phyloP scores from a whole-genome alignment of 2,888 invertebrate genomes.

The Rhorus exstirpatorius region DNA sequence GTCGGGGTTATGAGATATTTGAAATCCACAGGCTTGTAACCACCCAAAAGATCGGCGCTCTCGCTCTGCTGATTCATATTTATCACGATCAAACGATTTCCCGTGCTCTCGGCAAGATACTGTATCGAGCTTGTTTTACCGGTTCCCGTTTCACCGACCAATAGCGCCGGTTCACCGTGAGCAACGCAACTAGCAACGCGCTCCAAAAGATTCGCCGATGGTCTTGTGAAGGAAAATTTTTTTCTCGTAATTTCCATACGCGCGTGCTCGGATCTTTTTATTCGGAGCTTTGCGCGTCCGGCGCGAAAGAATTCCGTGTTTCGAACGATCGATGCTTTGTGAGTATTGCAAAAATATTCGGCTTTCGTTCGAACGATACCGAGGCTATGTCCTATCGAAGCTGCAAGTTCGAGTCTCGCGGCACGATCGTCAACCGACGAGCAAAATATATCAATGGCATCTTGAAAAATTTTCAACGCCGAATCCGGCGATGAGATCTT shows the following conservation, averaged over 20 bases:
- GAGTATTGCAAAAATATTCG: conserved; percentile 92
- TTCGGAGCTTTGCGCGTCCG: conserved; percentile 88
- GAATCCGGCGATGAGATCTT: conserved; percentile 91
- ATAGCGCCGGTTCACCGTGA: conserved; percentile 94
- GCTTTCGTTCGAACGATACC: conserved; percentile 94
- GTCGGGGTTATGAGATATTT: conserved; percentile 94
- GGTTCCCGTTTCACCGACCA: conserved; percentile 99
- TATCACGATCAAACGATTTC: conserved; percentile 95
- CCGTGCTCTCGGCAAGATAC: conserved; percentile 94
- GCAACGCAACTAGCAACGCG: conserved; percentile 94
- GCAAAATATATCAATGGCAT: conserved; percentile 97
- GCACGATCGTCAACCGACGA: conserved; percentile 89
- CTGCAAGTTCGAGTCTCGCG: conserved; percentile 90
- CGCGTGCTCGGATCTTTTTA: conserved; percentile 75
- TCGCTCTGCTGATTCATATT: conserved; percentile 99
- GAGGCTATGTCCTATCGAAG: conserved; percentile 92
- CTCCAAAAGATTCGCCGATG: conserved; percentile 94
- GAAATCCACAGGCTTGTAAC: conserved; percentile 98
- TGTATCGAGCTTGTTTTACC: conserved; percentile 99
- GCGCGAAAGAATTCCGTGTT: conserved; percentile 89
- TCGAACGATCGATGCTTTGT: conserved; percentile 92
- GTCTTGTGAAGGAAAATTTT: conserved; percentile 94
- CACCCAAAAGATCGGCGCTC: conserved; percentile 97
- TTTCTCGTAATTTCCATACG: conserved; percentile 84
- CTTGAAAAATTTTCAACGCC: conserved; percentile 92